These are phyloP conservation scores for Aphelinus certus DNA, from an alignment of 1,140 invertebrate genomes.

Conservation along the genomic window DNA sequence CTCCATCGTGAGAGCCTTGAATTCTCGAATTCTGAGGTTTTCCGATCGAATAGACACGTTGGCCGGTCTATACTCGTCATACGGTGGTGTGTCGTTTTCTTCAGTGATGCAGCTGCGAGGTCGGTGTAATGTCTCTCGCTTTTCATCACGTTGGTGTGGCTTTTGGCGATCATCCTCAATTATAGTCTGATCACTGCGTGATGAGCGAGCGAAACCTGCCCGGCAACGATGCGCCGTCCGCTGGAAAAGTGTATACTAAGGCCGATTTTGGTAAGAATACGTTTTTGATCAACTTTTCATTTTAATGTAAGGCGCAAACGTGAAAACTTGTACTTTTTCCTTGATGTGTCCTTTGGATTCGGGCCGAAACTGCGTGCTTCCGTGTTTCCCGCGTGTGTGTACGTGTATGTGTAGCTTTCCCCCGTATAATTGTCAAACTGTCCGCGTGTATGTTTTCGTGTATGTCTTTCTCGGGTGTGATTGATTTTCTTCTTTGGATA, in stretches of 20 bases:
- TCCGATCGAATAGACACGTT: no score
- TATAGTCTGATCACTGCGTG: no score
- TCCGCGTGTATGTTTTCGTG: conserved; percentile 40
- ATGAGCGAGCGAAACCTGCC: conserved; percentile 38
- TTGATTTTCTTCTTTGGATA: conserved; percentile 34
- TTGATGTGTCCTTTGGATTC: conserved; percentile 64
- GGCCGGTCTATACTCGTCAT: no score
- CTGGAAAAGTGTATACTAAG: conserved; percentile 64
- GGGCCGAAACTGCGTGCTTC: conserved; percentile 58
- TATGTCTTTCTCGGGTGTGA: conserved; percentile 39
- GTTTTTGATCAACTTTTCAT: conserved; percentile 64
- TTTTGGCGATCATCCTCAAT: no score
- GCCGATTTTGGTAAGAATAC: conserved; percentile 65
- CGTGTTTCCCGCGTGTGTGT: conserved; percentile 44
- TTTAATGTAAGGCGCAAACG: conserved; percentile 65
- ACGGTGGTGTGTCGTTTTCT: neutral
- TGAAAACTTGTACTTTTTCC: conserved; percentile 66
- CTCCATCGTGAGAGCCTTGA: no score
- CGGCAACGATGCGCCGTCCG: conserved; percentile 43
- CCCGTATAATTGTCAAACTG: neutral
- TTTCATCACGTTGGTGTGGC: no score
- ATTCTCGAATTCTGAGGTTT: no score
- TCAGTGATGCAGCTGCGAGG: neutral
- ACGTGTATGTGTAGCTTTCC: conserved; percentile 6
- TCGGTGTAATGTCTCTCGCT: neutral